Evolutionary conservation across 2,888 invertebrate species (phyloP), one percentile per base, ranked within the genome.

Genomic region (Drosophila maculinotata): DNA sequence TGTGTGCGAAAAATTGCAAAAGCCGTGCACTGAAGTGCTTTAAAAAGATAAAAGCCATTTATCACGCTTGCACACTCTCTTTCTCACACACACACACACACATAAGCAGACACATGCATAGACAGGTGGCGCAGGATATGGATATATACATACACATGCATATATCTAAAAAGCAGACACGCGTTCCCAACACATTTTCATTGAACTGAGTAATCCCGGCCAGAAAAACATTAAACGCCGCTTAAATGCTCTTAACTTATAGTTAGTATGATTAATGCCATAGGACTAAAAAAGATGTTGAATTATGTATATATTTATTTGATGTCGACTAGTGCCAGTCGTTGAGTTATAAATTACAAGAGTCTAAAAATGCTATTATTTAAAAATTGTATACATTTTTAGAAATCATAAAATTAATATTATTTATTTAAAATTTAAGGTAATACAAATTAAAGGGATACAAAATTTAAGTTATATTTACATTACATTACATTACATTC

Each of bases 1-100:
- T 15, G 10, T 15, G 15, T n/a, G 20, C 38, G 64, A 53, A 63
- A 62, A 63, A 63, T 72, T 60, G 47, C 57, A 71, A 70, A 70
- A 70, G 83, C 76, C 86, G 69, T 83, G 80, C 86, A 79, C 57
- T 64, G 77, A 80, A 82, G 82, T 82, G 84, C 84, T 75, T 86
- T 80, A 83, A 86, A 86, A 80, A 87, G 82, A 87, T 83, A 83
- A 82, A 82, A 82, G 81, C 87, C 87, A 86, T 82, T 82, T 82
- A 82, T 82, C 82, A 82, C 77, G 80, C 74, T 62, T 76, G 59
- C 69, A 85, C 80, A 79, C 64, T 44, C 72, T 15, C 47, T 45
- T 65, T 47, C 26, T 10, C 54, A 56, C 45, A 31, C 38, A 35
- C 30, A 60, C 42, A 49, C 58, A 17, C 28, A 8, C 17, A 14